phyloP scores from a whole-genome alignment of 2,888 invertebrate species.

The Dinocampus coccinellae region DNA sequence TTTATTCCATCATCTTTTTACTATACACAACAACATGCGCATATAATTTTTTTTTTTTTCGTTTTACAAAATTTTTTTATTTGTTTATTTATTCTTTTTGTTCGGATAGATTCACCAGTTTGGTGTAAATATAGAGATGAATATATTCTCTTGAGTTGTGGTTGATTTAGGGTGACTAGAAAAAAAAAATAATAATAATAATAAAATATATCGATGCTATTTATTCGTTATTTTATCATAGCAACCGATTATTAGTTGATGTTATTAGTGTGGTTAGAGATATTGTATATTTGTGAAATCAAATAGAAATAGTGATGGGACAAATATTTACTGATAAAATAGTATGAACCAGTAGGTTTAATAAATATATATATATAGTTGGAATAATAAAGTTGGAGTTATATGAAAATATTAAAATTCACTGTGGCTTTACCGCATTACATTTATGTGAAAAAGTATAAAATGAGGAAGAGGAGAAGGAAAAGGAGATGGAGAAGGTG shows the following conservation, averaged over 20 bases:
- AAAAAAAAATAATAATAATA: no score
- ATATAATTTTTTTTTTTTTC: no score
- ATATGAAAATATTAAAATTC: neutral
- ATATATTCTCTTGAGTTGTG: neutral
- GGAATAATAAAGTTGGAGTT: neutral
- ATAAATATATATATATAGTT: neutral
- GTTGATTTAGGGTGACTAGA: neutral
- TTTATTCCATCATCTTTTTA: constrained; percentile 40
- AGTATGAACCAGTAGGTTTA: neutral
- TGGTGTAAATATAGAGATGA: neutral
- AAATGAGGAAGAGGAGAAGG: neutral
- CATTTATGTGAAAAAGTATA: constrained; percentile 14
- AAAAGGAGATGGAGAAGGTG: constrained; percentile 8
- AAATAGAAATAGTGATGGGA: no score
- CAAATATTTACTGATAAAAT: neutral
- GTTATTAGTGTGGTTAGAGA: neutral
- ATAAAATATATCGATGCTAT: no score
- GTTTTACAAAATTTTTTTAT: neutral
- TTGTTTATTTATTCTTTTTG: neutral
- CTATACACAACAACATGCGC: constrained; percentile 8
- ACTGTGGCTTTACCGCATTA: constrained; percentile 5
- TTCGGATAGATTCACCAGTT: no score
- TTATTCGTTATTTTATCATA: no score
- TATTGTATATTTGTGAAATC: no score
- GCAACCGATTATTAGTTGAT: neutral